phyloP scores from a whole-genome alignment of 35 echinoderm and acorn worm species.

The Diadema setosum region DNA sequence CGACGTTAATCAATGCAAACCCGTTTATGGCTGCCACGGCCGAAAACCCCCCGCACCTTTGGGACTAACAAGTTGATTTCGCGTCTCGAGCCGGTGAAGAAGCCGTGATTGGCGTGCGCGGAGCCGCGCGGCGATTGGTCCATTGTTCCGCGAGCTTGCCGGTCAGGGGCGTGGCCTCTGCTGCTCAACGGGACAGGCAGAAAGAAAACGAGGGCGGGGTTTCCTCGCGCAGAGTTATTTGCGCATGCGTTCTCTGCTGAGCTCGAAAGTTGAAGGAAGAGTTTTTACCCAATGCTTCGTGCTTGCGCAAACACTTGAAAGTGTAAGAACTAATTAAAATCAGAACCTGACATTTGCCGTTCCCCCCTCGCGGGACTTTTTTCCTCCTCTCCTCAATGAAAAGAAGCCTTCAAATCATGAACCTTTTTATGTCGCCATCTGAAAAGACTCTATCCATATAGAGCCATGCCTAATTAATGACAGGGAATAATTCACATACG shows the following conservation, averaged over 20 bases:
- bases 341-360: background rate
- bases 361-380: background rate
- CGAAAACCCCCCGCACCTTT: background rate
- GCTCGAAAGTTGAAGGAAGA: background rate
- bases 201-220: constrained; percentile 8
- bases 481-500: background rate
- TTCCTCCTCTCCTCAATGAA: background rate
- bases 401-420: background rate
- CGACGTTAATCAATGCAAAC: background rate
- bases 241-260: background rate
- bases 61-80: background rate
- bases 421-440: background rate
- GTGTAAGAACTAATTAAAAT: background rate
- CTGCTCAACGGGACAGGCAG: too few species aligned
- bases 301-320: background rate
- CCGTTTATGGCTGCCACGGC: background rate
- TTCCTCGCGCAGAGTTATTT: background rate
- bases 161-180: background rate
- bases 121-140: background rate
- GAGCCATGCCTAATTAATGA: background rate
- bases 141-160: background rate
- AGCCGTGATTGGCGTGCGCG: constrained; percentile 2
- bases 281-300: background rate
- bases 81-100: background rate
- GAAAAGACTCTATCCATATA: background rate